Conservation (phyloP, 2,888 invertebrate genomes). For the Axea sp. region DNA sequence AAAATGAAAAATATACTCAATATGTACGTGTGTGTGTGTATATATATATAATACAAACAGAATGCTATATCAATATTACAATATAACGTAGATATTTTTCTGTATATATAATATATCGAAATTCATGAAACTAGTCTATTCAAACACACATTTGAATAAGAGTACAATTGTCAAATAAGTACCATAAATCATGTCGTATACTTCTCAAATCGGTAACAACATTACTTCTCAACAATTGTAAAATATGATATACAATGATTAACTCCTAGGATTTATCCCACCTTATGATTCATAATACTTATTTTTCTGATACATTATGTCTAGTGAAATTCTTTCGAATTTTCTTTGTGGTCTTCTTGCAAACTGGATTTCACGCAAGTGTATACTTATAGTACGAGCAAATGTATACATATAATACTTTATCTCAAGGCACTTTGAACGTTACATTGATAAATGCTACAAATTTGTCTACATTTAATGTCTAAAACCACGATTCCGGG, state of each 20-base stretch:
- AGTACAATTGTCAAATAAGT: slow-evolving; percentile 27
- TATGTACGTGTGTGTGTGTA: slow-evolving; percentile 6
- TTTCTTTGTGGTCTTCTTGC: too few relatives aligned
- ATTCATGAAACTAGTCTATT: slow-evolving; percentile 28
- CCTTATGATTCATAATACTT: slow-evolving; percentile 42
- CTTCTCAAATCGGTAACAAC: slow-evolving; percentile 2
- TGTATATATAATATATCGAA: slow-evolving; percentile 32
- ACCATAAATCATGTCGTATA: slow-evolving; percentile 8
- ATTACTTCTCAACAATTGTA: slow-evolving; percentile 9
- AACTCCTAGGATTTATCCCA: too few relatives aligned
- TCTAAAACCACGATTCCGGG: slow-evolving; percentile 31
- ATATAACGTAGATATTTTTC: slow-evolving; percentile 35
- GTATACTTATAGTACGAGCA: too few relatives aligned
- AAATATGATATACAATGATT: slow-evolving; percentile 3
- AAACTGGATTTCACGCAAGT: too few relatives aligned
- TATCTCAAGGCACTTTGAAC: slow-evolving; percentile 56
- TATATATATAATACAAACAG: slow-evolving; percentile 44
- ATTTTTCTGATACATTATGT: too few relatives aligned
- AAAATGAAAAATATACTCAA: slow-evolving; percentile 23
- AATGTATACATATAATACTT: slow-evolving; percentile 52
- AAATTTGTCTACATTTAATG: slow-evolving; percentile 31
- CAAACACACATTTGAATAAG: slow-evolving; percentile 43
- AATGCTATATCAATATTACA: slow-evolving; percentile 44
- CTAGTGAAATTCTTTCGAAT: too few relatives aligned
- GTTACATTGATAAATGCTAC: slow-evolving; percentile 38